Percentiles rank a stretch among this genome's conserved stretches.
phyloP scores from a whole-genome alignment of 2,888 invertebrate species.

The Agriopis marginaria region DNA sequence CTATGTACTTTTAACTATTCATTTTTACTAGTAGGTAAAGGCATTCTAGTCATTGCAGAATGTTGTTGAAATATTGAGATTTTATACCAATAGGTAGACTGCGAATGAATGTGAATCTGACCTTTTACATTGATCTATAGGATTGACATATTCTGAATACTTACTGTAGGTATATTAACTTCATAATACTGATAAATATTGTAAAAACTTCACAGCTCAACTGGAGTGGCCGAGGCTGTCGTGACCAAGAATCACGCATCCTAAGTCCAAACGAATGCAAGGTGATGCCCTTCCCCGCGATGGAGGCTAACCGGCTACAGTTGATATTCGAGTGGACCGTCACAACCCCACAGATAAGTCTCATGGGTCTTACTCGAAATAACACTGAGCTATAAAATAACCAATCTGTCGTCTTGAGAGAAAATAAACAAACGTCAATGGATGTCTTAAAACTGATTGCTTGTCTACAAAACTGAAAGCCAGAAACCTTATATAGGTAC shows the following conservation, averaged over 20 bases:
- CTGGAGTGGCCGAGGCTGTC: conserved; percentile 65
- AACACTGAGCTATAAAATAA: conserved; percentile 36
- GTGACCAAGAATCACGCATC: conserved; percentile 59
- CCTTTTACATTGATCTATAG: background rate
- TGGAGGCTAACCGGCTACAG: conserved; percentile 67
- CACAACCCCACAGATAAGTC: conserved; percentile 68
- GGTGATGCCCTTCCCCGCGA: conserved; percentile 62
- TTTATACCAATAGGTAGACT: background rate
- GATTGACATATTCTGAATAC: background rate
- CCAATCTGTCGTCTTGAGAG: conserved; percentile 13
- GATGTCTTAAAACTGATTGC: conserved; percentile 43
- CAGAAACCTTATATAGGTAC: background rate
- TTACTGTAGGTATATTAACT: conserved; percentile 18
- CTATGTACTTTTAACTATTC: background rate
- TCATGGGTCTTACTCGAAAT: conserved; percentile 48
- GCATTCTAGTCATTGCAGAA: background rate
- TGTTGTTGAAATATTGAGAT: background rate
- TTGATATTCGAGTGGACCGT: conserved; percentile 62
- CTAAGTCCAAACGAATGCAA: conserved; percentile 54
- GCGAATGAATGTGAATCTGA: background rate
- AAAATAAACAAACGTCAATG: conserved; percentile 24
- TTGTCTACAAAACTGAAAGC: conserved; percentile 23
- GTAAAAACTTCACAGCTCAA: conserved; percentile 75
- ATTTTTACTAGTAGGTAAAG: background rate
- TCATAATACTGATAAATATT: conserved; percentile 56